Evolutionary conservation across 1,140 invertebrate genomes (phyloP), one percentile per base, ranked within the genome.

Genomic region (Calliopsis andreniformis): DNA sequence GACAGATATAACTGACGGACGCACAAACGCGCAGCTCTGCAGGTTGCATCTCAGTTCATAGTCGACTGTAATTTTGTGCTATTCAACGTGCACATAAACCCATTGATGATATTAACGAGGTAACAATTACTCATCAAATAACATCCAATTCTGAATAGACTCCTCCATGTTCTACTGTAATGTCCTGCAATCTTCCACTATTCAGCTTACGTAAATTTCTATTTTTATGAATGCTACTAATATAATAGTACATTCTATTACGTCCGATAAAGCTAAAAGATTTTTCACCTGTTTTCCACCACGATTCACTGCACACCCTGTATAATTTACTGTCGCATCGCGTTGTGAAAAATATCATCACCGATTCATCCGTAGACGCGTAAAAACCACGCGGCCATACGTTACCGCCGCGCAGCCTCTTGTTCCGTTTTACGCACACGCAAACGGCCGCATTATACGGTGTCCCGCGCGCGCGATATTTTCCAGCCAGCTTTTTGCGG

Each of bases 261-360:
- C n/a, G n/a, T n/a, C n/a, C n/a, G n/a, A n/a, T n/a, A n/a, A n/a
- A n/a, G n/a, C n/a, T n/a, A n/a, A n/a, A n/a, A n/a, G n/a, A 83
- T 83, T 83, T 83, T 82, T 83, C 80, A 72, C 80, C 32, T 16
- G 58, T 61, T 25, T 82, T 78, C 78, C 43, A 25, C 25, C 43
- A 25, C 58, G 51, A 39, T 39, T 39, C 10, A 39, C 35, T 39
- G 35, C 10, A 39, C 35, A 39, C 10, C 35, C 35, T 32, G 62
- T 66, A 71, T 85, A 83, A 86, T 86, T 86, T 85, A 86, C 80
- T 64, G 76, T 83, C 83, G 75, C 63, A 61, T 82, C 45, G 78
- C 80, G 73, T 80, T 85, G 72, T 73, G 82, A 85, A 85, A 85
- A 86, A 85, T 86, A 61, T 78, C 84, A 66, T 80, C 69, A 72